phyloP scores from a whole-genome alignment of 2,797 vertebrate genomes.

The Pantherophis alleghaniensis region DNA sequence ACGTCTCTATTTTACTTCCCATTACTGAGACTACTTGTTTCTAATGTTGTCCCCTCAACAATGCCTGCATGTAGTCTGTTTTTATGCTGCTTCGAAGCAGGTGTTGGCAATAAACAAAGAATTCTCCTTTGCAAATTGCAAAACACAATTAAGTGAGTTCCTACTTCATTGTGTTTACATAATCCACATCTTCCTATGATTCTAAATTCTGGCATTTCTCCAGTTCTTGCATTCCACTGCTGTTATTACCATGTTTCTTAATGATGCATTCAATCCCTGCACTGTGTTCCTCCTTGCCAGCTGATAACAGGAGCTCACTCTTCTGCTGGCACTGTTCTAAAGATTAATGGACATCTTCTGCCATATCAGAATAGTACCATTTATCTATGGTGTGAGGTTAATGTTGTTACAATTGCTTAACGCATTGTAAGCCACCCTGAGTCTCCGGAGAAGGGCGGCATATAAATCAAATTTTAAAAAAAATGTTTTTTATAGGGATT shows the following conservation, averaged over 20 bases:
- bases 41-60: neutral
- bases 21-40: neutral
- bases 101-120: neutral
- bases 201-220: neutral
- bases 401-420: neutral
- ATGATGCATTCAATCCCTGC: neutral
- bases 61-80: neutral
- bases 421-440: no score
- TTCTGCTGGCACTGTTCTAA: neutral
- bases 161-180: neutral
- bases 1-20: neutral
- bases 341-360: neutral
- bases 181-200: neutral
- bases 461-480: no score
- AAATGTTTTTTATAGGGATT: neutral
- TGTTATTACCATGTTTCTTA: neutral
- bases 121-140: neutral
- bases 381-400: neutral
- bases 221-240: neutral
- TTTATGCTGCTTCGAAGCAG: neutral
- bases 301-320: neutral
- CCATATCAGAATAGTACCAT: neutral
- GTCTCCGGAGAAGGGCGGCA: no score
- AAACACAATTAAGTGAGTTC: neutral
- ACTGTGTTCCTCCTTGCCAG: neutral